Conservation (phyloP, 2,113 vertebrate genomes). For the Mellivora capensis region DNA sequence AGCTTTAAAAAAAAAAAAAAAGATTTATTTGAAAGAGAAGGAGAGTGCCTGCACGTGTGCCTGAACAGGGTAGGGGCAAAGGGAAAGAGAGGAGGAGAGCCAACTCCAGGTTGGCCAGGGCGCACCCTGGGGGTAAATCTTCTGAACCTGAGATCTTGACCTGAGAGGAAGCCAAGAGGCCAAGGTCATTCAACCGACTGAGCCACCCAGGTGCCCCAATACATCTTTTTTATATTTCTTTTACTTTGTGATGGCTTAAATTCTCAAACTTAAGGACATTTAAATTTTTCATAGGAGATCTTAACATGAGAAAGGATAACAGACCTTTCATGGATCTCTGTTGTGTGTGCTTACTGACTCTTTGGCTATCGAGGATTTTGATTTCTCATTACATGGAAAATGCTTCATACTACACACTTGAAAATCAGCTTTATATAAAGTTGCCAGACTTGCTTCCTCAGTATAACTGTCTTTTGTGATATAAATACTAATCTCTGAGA, state of each 20-base stretch:
- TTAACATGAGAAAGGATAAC: conserved; percentile 53
- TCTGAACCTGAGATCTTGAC: not conserved
- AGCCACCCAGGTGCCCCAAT: not conserved
- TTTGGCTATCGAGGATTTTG: conserved; percentile 65
- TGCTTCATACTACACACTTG: conserved; percentile 28
- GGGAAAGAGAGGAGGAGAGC: not conserved
- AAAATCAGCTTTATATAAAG: conserved; percentile 73
- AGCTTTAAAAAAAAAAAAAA: not conserved
- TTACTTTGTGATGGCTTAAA: conserved; percentile 41
- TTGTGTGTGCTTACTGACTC: conserved; percentile 65
- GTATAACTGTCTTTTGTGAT: conserved; percentile 67
- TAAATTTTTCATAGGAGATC: conserved; percentile 62
- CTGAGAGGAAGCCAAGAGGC: not conserved
- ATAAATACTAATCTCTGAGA: conserved; percentile 68
- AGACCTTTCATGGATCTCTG: conserved; percentile 49
- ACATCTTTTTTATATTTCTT: conserved; percentile 32
- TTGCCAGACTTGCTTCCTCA: conserved; percentile 67
- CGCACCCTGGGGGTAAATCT: not conserved
- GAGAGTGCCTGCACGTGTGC: not conserved
- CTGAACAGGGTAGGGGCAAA: not conserved
- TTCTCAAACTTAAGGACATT: conserved; percentile 40
- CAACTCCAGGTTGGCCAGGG: not conserved
- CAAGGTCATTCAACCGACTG: not conserved
- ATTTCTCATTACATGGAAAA: conserved; percentile 73
- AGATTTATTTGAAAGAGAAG: not conserved